Conservation (phyloP, 2,113 vertebrate genomes). For the Bungarus multicinctus region DNA sequence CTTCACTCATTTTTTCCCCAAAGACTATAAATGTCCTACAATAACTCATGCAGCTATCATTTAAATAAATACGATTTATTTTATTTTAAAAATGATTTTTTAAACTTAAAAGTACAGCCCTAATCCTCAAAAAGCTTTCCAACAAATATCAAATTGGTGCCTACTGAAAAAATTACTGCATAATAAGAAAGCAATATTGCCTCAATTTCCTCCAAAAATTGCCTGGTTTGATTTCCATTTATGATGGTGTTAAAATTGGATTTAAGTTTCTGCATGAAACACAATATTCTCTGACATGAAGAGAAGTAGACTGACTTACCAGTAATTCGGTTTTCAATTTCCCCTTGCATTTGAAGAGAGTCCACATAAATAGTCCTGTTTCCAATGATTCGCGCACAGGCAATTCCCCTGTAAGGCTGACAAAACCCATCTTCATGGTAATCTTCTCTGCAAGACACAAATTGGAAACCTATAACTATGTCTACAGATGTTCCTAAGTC, state of each 20-base stretch:
- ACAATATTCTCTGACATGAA: neutral
- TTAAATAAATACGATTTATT: neutral
- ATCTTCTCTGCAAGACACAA: conserved; percentile 73
- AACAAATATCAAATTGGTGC: neutral
- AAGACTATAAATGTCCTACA: neutral
- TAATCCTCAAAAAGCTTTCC: neutral
- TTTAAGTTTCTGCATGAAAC: neutral
- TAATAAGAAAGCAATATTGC: neutral
- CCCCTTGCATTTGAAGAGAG: conserved; percentile 96
- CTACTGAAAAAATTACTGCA: neutral
- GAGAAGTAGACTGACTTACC: conserved; percentile 67
- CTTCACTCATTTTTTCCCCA: neutral
- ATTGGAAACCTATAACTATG: conserved; percentile 31
- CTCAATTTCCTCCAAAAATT: neutral
- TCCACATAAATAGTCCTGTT: conserved; percentile 97
- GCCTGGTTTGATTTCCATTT: neutral
- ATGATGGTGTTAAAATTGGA: neutral
- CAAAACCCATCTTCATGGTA: conserved; percentile 90
- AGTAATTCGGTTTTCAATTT: conserved; percentile 97
- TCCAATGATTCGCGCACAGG: conserved; percentile 93
- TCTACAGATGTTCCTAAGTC: neutral
- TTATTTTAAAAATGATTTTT: neutral
- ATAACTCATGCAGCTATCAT: neutral
- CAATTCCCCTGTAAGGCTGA: conserved; percentile 95
- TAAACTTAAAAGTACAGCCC: neutral